Base-by-base conservation (phyloP, 2,888 invertebrate species). In the Watsonalla cultraria region DNA sequence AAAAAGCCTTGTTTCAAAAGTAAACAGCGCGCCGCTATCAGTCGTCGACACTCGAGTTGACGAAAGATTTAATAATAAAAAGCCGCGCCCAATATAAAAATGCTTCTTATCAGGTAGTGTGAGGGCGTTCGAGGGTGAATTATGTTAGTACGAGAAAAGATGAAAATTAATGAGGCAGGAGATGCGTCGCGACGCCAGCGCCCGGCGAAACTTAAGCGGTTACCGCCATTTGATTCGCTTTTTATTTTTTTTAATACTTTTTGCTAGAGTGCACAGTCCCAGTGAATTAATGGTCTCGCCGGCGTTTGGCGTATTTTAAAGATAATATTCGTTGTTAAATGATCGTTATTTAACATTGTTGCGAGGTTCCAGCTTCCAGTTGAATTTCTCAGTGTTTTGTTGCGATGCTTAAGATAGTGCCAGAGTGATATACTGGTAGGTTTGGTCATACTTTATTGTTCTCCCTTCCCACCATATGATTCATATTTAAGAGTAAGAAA, bases 121-220 rank as follows among this genome's bases (percentile, higher is more conserved):
- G 86, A 83, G 82, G 80, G 86, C 90, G 80, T 79, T 90, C 86
- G 80, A 86, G 82, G 78, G 86, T 85, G 84, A 90, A 86, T 90
- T 90, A 90, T 89, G 90, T 83, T 82, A 80, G 78, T 76, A 77
- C 78, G 77, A 77, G 80, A 75, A 82, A 82, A 89, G 90, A 90
- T 89, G 90, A 89, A 89, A 90, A 90, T 90, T 90, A 90, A 90
- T 90, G 90, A 90, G 84, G 78, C 84, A 87, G 86, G 84, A 88
- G 80, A 80, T 59, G 49, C 14, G 49, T 14, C 65, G 67, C 72
- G 73, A 70, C 67, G 76, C 67, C 69, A 62, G 61, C 46, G 47
- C 34, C 45, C 53, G 55, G 65, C 58, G 69, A 71, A 76, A 74
- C 78, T 76, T 75, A 75, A 74, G 72, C 76, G 78, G 78, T 77